Percentiles rank a stretch among this genome's conserved stretches.
Evolutionary conservation across 2,113 vertebrate species (phyloP).

Genomic region (Harpagus bidentatus): DNA sequence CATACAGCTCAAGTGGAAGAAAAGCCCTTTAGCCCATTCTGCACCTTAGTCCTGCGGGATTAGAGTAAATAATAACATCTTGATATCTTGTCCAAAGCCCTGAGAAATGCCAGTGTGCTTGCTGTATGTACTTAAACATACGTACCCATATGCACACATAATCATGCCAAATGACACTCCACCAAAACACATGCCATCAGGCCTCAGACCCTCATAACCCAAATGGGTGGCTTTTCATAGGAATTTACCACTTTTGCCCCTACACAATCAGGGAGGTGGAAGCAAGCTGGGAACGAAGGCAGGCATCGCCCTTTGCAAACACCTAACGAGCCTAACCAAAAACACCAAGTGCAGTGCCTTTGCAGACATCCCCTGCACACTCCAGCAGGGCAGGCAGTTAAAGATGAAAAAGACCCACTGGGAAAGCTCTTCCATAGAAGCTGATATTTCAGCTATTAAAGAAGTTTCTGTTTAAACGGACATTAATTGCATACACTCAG

Average conservation of each 20-base stretch:
- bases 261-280: neutral
- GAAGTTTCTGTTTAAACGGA: slow-evolving; percentile 52
- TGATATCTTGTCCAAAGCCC: neutral
- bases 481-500: neutral
- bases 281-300: neutral
- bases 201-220: accelerated
- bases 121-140: neutral
- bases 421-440: neutral
- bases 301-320: slow-evolving; percentile 22
- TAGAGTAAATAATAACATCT: neutral
- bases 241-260: neutral
- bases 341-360: neutral
- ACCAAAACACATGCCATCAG: neutral
- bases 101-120: neutral
- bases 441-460: slow-evolving; percentile 7
- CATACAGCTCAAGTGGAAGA: neutral
- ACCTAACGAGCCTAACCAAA: neutral
- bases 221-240: neutral
- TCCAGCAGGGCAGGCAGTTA: neutral
- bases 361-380: neutral
- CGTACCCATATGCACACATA: neutral
- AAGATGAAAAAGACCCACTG: slow-evolving; percentile 6
- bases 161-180: neutral
- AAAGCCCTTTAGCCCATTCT: neutral
- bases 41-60: neutral